These are phyloP conservation scores for Suncus etruscus DNA, from an alignment of 2,113 vertebrate genomes.

Conservation along the genomic window DNA sequence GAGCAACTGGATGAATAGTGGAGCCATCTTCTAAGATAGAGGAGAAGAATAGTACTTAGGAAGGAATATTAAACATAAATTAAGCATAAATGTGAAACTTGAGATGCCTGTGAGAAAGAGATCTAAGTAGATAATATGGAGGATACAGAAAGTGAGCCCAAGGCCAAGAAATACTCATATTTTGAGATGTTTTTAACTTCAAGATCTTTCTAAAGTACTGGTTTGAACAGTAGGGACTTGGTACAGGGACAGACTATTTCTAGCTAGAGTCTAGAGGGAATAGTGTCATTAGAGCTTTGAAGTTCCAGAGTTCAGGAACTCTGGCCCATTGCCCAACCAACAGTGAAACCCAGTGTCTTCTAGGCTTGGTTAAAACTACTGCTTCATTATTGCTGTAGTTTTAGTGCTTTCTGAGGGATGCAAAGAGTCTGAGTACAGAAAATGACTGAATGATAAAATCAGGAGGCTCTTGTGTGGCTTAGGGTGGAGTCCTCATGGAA, in stretches of 20 bases:
- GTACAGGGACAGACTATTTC: background rate
- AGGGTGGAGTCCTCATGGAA: slow-evolving; percentile 60
- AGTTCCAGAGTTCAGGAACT: slow-evolving; percentile 11
- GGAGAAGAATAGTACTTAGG: background rate
- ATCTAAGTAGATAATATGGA: background rate
- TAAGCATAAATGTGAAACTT: background rate
- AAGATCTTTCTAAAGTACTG: background rate
- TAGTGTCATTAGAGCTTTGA: background rate
- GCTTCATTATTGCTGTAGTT: background rate
- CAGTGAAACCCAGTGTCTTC: background rate
- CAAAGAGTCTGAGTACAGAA: slow-evolving; percentile 54
- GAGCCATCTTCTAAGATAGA: background rate
- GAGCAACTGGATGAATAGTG: background rate
- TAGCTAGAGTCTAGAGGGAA: background rate
- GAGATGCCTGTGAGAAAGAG: background rate
- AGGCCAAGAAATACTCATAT: background rate
- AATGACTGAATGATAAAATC: slow-evolving; percentile 45
- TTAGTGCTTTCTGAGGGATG: slow-evolving; percentile 50
- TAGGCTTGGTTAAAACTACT: background rate
- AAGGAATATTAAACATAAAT: background rate
- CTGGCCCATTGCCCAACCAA: background rate
- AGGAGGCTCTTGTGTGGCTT: slow-evolving; percentile 39
- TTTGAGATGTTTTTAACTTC: slow-evolving; percentile 15
- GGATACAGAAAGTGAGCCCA: background rate
- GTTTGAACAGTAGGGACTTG: background rate